Conservation (phyloP, 2,797 vertebrate species). For the Hydrocynus forskahlii region DNA sequence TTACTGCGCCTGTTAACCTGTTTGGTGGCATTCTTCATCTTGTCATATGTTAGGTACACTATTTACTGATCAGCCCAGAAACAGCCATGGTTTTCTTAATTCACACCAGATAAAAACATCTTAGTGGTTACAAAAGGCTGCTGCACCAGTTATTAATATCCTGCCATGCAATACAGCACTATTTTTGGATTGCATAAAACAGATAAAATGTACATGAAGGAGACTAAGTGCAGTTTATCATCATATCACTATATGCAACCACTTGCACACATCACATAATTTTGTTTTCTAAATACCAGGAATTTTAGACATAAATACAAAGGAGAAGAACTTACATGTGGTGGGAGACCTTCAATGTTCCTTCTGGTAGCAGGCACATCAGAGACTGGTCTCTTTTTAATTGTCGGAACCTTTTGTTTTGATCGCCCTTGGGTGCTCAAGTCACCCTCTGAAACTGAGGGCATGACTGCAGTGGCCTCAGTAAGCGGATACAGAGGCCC, state of each 20-base stretch:
- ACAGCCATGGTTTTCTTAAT: constrained; percentile 9
- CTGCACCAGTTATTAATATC: background rate
- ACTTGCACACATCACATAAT: no score
- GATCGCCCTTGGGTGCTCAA: constrained; percentile 83
- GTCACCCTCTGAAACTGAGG: constrained; percentile 92
- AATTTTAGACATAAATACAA: background rate
- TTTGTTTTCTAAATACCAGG: background rate
- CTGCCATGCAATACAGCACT: background rate
- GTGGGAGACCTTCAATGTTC: constrained; percentile 91
- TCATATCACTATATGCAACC: no score
- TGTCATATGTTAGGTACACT: background rate
- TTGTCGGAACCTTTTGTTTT: constrained; percentile 83
- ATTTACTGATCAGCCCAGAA: background rate
- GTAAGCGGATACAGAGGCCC: constrained; percentile 75
- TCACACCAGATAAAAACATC: constrained; percentile 3
- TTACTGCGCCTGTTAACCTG: background rate
- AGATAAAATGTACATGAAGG: no score
- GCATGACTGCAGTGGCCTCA: constrained; percentile 81
- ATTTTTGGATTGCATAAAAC: background rate
- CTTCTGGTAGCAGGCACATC: constrained; percentile 88
- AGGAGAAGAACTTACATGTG: constrained; percentile 81
- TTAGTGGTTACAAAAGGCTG: background rate
- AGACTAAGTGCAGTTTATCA: no score
- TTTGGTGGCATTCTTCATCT: constrained; percentile 37
- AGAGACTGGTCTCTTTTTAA: constrained; percentile 89